Evolutionary conservation across 2,797 vertebrate species (phyloP).

Genomic region (Cuniculus paca): DNA sequence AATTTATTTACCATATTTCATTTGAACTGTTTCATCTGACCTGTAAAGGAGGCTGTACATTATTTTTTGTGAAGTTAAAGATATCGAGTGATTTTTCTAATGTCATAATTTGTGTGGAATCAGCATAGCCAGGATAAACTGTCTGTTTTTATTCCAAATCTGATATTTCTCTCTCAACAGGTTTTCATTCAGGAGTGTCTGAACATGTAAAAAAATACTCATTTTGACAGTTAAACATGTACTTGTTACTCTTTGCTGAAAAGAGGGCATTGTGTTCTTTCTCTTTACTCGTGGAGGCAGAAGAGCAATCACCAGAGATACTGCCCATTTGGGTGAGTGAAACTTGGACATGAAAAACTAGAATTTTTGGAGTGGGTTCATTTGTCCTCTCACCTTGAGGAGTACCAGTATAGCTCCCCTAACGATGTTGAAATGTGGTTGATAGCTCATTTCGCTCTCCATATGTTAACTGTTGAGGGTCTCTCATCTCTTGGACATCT

Average conservation of each 20-base stretch:
- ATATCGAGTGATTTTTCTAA: not conserved
- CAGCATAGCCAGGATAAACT: not conserved
- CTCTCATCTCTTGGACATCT: accelerated
- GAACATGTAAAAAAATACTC: not conserved
- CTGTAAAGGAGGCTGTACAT: not conserved
- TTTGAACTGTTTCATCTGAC: not conserved
- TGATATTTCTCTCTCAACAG: not conserved
- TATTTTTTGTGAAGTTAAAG: not conserved
- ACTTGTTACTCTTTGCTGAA: not conserved
- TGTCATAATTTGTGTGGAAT: not conserved
- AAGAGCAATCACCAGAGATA: not conserved
- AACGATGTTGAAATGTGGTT: not conserved
- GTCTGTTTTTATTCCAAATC: not conserved
- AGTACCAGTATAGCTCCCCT: not conserved
- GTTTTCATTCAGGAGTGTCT: not conserved
- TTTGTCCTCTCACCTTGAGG: not conserved
- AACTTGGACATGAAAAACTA: not conserved
- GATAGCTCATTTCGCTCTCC: not conserved
- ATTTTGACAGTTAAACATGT: not conserved
- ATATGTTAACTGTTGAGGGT: no score
- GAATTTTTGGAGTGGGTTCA: not conserved
- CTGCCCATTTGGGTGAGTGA: not conserved
- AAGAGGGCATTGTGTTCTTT: not conserved
- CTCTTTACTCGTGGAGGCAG: not conserved
- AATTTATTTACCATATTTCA: not conserved